These are phyloP conservation scores for Toxonevra muliebris DNA, from an alignment of 2,888 invertebrate species.

Conservation along the genomic window DNA sequence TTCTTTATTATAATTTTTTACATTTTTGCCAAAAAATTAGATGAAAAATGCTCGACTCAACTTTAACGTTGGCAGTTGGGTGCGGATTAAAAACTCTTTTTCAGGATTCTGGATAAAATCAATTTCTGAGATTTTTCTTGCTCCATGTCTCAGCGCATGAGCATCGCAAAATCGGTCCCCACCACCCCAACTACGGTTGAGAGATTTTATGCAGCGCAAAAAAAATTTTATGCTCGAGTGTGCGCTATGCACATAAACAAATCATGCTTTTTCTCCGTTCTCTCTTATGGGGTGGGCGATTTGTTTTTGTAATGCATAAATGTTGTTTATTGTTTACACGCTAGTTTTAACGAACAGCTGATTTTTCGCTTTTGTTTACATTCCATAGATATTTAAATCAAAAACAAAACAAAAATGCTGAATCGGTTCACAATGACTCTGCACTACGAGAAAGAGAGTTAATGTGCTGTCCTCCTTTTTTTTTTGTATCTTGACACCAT, in stretches of 20 bases:
- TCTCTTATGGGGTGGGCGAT: too few relatives aligned
- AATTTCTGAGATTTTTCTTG: conserved; percentile 42
- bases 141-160: neutral
- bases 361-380: conserved; percentile 20
- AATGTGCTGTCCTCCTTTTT: too few relatives aligned
- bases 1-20: conserved; percentile 10
- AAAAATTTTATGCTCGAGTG: conserved; percentile 11
- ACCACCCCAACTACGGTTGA: too few relatives aligned
- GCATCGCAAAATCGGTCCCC: neutral
- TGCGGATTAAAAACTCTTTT: conserved; percentile 49
- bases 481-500: too few relatives aligned
- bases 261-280: neutral
- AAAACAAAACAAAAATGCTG: too few relatives aligned
- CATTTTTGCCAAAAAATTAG: conserved; percentile 17
- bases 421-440: too few relatives aligned
- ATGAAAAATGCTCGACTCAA: conserved; percentile 19
- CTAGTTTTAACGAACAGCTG: conserved; percentile 33
- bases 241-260: too few relatives aligned
- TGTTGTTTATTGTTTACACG: conserved; percentile 27
- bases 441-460: too few relatives aligned
- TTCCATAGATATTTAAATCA: too few relatives aligned
- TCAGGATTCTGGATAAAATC: conserved; percentile 40
- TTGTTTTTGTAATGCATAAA: neutral
- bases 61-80: conserved; percentile 45
- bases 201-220: neutral